Evolutionary conservation across 1,140 invertebrate genomes (phyloP), one percentile per base, ranked within the genome.

Genomic region (Caenorhabditis tropicalis): DNA sequence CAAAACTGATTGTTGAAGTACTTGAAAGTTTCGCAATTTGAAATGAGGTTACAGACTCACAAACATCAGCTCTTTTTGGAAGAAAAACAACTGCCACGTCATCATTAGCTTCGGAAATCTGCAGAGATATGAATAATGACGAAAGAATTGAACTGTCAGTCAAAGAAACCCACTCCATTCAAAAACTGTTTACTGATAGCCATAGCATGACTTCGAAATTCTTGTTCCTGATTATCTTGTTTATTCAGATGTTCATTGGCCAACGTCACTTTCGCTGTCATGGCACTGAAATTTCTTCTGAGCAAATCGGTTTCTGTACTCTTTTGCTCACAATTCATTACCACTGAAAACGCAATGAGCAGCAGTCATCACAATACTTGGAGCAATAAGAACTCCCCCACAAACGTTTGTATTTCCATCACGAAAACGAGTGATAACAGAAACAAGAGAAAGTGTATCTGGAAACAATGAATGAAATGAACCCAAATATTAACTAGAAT

Each of bases 1-100:
- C 65, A 74, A 74, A 74, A 12, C n/a, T 74, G 2, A 74, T 12
- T 12, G 65, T 43, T 10, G 2, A 5, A 0, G 65, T 74, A n/a
- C 36, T 74, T 24, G 65, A n/a, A 7, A 74, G 65, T 74, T 46
- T n/a, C 10, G 65, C 65, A 43, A 74, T 74, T 74, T 74, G 65
- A 24, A 19, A 10, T 24, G 65, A 74, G 2, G n/a, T 15, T 12
- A 36, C 1, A 21, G 33, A 43, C 19, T 74, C 36, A 43, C 65
- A 74, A 24, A 74, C 65, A 24, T 24, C n/a, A 16, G 65, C 19
- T 27, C 33, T 74, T 27, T 74, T 39, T 24, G 65, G 65, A 24
- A 74, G 65, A 24, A 74, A 74, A 0, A 74, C 15, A 24, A 74
- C n/a, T 46, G 36, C 33, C 9, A 74, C 65, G n/a, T 74, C 65